These are phyloP conservation scores for Tenebrosternarchus preto DNA, from an alignment of 2,113 vertebrate species.

Conservation along the genomic window DNA sequence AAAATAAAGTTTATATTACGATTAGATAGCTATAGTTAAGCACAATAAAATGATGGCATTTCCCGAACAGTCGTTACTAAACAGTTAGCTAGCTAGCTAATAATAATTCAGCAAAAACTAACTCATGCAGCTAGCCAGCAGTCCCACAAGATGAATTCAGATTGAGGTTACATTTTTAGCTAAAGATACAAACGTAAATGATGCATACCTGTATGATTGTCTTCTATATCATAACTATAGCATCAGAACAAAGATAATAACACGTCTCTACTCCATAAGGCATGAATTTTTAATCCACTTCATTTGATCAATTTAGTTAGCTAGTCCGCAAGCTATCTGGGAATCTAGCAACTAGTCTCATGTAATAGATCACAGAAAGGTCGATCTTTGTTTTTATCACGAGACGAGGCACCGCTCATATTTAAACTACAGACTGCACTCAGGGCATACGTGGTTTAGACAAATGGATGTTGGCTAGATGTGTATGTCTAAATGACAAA, in stretches of 20 bases:
- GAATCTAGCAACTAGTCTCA: slow-evolving; percentile 6
- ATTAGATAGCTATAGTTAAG: no score
- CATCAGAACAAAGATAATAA: background rate
- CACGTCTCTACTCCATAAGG: background rate
- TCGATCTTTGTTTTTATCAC: slow-evolving; percentile 32
- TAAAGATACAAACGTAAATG: background rate
- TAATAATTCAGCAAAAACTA: background rate
- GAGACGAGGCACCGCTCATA: slow-evolving; percentile 36
- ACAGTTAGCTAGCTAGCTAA: no score
- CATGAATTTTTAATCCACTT: slow-evolving; percentile 31
- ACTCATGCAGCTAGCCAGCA: no score
- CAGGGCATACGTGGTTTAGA: no score
- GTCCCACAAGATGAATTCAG: no score
- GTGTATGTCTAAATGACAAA: no score
- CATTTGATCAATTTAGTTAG: slow-evolving; percentile 21
- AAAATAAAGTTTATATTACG: no score
- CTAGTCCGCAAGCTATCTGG: background rate
- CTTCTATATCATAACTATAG: slow-evolving; percentile 24
- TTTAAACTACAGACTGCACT: no score
- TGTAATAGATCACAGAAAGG: slow-evolving; percentile 9
- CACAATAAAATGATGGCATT: no score
- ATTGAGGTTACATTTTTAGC: no score
- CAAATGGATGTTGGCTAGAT: no score
- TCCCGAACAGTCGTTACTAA: no score
- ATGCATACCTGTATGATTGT: slow-evolving; percentile 30